phyloP scores from a whole-genome alignment of 2,888 invertebrate species.

The Drosophila mettleri region DNA sequence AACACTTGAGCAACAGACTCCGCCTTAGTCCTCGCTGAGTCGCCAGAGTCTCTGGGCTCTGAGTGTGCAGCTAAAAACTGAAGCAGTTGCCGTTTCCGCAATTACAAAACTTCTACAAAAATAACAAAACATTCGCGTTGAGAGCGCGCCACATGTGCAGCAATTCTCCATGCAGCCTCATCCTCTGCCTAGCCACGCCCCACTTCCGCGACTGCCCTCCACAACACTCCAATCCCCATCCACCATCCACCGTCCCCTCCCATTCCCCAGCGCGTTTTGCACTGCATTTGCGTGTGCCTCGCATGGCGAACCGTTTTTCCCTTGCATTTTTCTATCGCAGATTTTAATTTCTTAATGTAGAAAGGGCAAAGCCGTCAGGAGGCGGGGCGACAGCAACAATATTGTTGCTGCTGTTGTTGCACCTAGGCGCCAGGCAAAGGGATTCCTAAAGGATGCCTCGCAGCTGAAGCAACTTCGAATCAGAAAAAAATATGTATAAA shows the following conservation, averaged over 20 bases:
- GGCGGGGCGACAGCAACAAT: background rate
- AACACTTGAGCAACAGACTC: slow-evolving; percentile 70
- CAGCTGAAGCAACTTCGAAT: slow-evolving; percentile 21
- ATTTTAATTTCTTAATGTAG: slow-evolving; percentile 79
- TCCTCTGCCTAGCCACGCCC: background rate
- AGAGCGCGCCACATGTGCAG: slow-evolving; percentile 70
- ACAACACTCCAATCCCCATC: no score
- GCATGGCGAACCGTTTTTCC: slow-evolving; percentile 32
- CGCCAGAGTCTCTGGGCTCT: slow-evolving; percentile 37
- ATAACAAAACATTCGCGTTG: slow-evolving; percentile 75
- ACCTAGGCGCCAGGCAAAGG: slow-evolving; percentile 22
- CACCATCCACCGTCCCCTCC: no score
- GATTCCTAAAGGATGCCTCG: slow-evolving; percentile 31
- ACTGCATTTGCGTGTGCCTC: slow-evolving; percentile 21
- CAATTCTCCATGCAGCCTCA: slow-evolving; percentile 7
- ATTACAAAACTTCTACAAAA: slow-evolving; percentile 79
- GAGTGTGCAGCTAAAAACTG: slow-evolving; percentile 39
- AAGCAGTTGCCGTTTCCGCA: slow-evolving; percentile 75
- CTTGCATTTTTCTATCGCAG: slow-evolving; percentile 69
- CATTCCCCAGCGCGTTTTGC: no score
- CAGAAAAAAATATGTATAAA: background rate
- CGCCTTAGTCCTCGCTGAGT: slow-evolving; percentile 24
- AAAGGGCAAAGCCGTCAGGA: slow-evolving; percentile 59
- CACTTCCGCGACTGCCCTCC: background rate
- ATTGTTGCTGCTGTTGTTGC: slow-evolving; percentile 9